Evolutionary conservation across 2,797 vertebrate species (phyloP).

Genomic region (Enteromius radiatus): DNA sequence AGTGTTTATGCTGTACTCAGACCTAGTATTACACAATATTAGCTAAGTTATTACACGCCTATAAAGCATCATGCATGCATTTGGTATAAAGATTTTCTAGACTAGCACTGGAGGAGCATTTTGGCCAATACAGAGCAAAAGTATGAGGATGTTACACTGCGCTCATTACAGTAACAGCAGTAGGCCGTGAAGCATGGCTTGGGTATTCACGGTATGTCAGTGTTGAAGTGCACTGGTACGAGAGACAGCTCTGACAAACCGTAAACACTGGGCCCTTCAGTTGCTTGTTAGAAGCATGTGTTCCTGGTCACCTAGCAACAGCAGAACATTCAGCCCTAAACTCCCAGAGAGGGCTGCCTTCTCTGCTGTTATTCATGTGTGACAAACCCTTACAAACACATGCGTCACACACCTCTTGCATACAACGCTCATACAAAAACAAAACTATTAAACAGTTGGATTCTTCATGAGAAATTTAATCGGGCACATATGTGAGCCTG

Average conservation of each 20-base stretch:
- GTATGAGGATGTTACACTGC: not conserved
- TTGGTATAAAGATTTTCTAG: not conserved
- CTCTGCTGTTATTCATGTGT: not conserved
- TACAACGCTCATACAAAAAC: not conserved
- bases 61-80: not conserved
- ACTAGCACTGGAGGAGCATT: not conserved
- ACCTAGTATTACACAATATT: not conserved
- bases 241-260: conserved; percentile 51
- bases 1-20: not conserved
- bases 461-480: not conserved
- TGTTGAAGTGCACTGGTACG: conserved; percentile 47
- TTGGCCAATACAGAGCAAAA: not conserved
- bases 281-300: conserved; percentile 59
- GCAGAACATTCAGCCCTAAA: conserved; percentile 51
- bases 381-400: not conserved
- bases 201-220: conserved; percentile 1
- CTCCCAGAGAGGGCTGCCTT: conserved; percentile 58
- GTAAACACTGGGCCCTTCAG: conserved; percentile 60
- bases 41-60: not conserved
- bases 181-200: not conserved
- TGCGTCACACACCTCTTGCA: not conserved
- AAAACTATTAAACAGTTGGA: not conserved
- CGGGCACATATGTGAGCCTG: not conserved
- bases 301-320: conserved; percentile 67
- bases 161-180: not conserved